phyloP scores from a whole-genome alignment of 2,888 invertebrate species.

The Napeogenes sylphis region DNA sequence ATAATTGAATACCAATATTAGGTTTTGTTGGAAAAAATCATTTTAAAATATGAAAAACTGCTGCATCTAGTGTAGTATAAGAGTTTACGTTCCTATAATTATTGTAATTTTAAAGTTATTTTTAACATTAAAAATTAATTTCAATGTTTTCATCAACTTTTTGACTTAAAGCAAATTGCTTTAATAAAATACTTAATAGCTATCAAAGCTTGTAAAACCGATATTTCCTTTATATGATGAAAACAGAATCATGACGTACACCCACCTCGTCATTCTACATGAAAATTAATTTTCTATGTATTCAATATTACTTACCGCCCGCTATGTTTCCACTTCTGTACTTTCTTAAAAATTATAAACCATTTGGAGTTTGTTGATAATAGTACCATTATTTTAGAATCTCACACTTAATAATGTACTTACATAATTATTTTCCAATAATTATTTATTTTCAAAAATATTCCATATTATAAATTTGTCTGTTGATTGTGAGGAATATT shows the following conservation, averaged over 20 bases:
- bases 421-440: slow-evolving; percentile 14
- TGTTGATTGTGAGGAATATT: slow-evolving; percentile 11
- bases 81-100: slow-evolving; percentile 65
- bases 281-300: neutral
- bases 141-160: too few relatives aligned
- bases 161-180: too few relatives aligned
- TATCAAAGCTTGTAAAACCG: neutral
- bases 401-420: slow-evolving; percentile 23
- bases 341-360: neutral
- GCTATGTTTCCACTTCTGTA: neutral
- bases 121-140: neutral
- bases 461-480: slow-evolving; percentile 21
- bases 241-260: neutral
- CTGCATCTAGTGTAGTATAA: slow-evolving; percentile 40
- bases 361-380: neutral
- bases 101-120: slow-evolving; percentile 34
- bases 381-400: slow-evolving; percentile 24
- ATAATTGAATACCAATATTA: neutral
- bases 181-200: too few relatives aligned
- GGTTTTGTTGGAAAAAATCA: neutral
- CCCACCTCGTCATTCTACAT: neutral
- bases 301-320: neutral
- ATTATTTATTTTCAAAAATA: slow-evolving; percentile 24
- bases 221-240: neutral
- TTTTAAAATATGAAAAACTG: too few relatives aligned